Conservation (phyloP, 2,113 vertebrate genomes). For the Toxostoma redivivum region DNA sequence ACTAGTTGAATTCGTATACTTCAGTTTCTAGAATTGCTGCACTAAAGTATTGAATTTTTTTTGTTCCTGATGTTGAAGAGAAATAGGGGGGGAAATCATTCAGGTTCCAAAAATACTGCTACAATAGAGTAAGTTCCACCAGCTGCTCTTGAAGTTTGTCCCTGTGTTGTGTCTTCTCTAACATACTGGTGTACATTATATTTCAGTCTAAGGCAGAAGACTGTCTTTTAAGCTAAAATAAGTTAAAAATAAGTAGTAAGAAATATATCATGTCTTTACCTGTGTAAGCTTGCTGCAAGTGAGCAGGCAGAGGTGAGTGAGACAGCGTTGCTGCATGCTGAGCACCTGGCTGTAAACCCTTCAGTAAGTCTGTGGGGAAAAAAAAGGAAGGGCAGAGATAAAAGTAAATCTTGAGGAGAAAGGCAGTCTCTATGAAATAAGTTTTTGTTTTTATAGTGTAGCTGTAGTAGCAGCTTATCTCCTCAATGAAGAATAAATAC, state of each 20-base stretch:
- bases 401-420: not conserved
- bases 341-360: slow-evolving; percentile 95
- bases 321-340: slow-evolving; percentile 80
- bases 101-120: not conserved
- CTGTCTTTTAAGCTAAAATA: not conserved
- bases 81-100: not conserved
- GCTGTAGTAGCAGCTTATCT: not conserved
- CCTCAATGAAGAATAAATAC: not conserved
- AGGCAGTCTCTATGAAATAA: not conserved
- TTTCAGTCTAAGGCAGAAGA: not conserved
- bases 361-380: slow-evolving; percentile 84
- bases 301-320: slow-evolving; percentile 89
- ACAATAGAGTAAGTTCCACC: not conserved
- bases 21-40: not conserved
- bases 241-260: not conserved
- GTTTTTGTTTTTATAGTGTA: not conserved
- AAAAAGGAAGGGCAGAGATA: not conserved
- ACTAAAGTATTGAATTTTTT: not conserved
- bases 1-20: not conserved
- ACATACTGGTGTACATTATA: not conserved
- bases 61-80: not conserved
- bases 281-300: slow-evolving; percentile 93
- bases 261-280: slow-evolving; percentile 73
- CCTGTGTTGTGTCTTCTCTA: not conserved
- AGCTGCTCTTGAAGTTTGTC: not conserved